Base-by-base conservation (phyloP, 2,113 vertebrate genomes). In the Hemicordylus capensis region DNA sequence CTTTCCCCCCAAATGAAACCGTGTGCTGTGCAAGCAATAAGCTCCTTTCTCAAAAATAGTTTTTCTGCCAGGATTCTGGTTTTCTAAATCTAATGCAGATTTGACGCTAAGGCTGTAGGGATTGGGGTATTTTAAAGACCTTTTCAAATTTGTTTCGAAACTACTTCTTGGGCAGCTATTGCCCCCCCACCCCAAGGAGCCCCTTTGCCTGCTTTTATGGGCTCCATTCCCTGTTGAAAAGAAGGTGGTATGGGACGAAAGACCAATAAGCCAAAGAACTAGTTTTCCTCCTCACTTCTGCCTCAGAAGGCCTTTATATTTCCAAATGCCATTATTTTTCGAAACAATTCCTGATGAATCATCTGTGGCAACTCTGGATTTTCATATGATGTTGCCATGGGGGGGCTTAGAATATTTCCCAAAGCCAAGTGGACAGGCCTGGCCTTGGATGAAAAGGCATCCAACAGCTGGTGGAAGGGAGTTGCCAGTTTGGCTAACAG, bases 311-410 rank as follows among this genome's bases (percentile, higher is more conserved):
- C 34, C 3, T 61, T 51, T n/a, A 34, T 8, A 28, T 51, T n/a
- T 39, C 3, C 46, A 3, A 42, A 39, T 3, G 24, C 51, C 2
- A 1, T 34, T 63, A 54, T 54, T 72, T n/a, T 61, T 72, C 37
- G 19, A 10, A 76, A 2, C n/a, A 24, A 10, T 8, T 28, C 17
- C 37, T 31, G 56, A 44, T 37, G 69, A 83, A 72, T 89, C 26
- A 76, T 69, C 58, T 61, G 69, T 1, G 64, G 44, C 77, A 86
- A 89, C 81, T 58, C 84, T 89, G 64, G 24, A 58, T 77, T 77
- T 67, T 28, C 7, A 26, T 87, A 72, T 86, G 81, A 6, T 37
- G 4, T 76, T 69, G 48, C n/a, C 10, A 7, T 1, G 48, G 61
- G 44, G 31, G 72, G 34, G 39, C 24, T 12, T 46, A 37, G 51